Base-by-base conservation (phyloP, 2,797 vertebrate species). In the Protosalanx chinensis region DNA sequence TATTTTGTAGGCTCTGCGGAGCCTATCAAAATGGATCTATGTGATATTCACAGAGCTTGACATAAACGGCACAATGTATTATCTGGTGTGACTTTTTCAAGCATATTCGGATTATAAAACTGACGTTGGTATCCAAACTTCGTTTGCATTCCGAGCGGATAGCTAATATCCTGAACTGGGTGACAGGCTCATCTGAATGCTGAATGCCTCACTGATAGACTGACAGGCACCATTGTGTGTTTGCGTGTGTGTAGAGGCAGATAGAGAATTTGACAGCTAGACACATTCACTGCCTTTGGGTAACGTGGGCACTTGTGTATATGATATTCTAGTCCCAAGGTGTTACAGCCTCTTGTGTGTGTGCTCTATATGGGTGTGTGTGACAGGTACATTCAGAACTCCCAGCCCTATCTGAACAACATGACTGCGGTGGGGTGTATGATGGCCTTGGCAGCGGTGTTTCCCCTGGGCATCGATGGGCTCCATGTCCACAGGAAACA, bases 351-450 rank as follows among this genome's bases (percentile, higher is more conserved):
- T 29, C 70, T n/a, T 56, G 49, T 59, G 15, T 46, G 37, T 72
- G 35, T 64, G 58, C 30, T 35, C 35, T 72, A 64, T 67, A 30
- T 73, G 57, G n/a, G 18, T 73, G 37, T 20, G 16, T 51, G 20
- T 70, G 70, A 7, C 88, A 96, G 95, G 89, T 97, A 97, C 81
- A 97, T 97, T 79, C 95, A 97, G 90, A 96, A 97, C 84, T 97
- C 96, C 0, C 95, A 97, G 89, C 96, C 96, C 0, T 95, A 95
- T 84, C 91, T 97, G 67, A 97, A 97, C 87, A 96, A 96, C 85
- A 92, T 97, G 93, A 96, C 96, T 0, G 95, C 96, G 0, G 94
- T 96, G 20, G 96, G 96, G 53, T 97, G 96, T 37, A 95, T 95
- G 27, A 86, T 97, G 90, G 94, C 96, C 0, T 86, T 97, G 2